A percentile compares a stretch with the other conserved stretches of the same genome.
These are phyloP conservation scores for Morus bassanus DNA, from an alignment of 2,797 vertebrate genomes.

Conservation along the genomic window DNA sequence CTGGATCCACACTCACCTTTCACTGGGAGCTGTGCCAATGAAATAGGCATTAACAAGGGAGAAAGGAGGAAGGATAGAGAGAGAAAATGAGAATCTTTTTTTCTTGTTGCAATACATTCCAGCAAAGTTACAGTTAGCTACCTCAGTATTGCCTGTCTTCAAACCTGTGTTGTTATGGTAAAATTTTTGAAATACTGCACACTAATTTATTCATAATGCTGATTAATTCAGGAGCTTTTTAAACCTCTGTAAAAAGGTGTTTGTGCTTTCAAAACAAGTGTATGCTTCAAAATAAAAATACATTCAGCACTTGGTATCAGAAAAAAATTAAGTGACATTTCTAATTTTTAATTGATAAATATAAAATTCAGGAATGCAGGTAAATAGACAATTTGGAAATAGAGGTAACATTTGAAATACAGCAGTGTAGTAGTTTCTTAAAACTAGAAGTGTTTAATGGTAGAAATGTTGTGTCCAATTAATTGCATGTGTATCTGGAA, in stretches of 20 bases:
- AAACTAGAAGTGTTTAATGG: background rate
- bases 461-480: background rate
- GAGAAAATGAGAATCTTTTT: background rate
- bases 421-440: background rate
- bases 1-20: background rate
- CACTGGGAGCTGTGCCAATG: background rate
- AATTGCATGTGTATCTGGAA: background rate
- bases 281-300: constrained; percentile 9
- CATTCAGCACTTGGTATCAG: background rate
- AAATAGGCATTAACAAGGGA: background rate
- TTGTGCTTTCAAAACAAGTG: background rate
- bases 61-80: background rate
- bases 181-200: background rate
- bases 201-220: background rate
- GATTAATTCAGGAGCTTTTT: background rate
- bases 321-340: constrained; percentile 43
- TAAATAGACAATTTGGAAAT: background rate
- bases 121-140: background rate
- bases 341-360: background rate
- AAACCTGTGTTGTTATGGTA: background rate
- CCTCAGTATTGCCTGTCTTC: background rate
- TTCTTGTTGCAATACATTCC: background rate
- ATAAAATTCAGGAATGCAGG: background rate
- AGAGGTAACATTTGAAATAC: background rate
- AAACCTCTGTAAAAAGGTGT: background rate